Evolutionary conservation across 2,888 invertebrate genomes (phyloP).

Genomic region (Nemotelus nigrinus): DNA sequence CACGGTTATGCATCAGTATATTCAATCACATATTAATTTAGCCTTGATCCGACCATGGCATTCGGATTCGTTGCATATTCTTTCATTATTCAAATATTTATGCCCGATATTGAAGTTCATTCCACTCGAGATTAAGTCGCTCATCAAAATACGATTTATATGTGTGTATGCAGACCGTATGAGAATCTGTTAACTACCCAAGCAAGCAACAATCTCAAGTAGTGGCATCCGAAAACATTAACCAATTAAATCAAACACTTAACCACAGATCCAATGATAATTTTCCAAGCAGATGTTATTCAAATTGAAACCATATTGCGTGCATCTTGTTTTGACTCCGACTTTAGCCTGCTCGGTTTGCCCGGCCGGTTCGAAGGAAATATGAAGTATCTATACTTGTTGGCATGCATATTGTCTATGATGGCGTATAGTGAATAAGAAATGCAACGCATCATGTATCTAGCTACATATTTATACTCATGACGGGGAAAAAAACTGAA

Average conservation of each 20-base stretch:
- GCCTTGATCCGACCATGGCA: background rate
- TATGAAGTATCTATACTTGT: too few relatives aligned
- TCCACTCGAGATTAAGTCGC: slow-evolving; percentile 11
- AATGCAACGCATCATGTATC: too few relatives aligned
- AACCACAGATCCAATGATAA: slow-evolving; percentile 38
- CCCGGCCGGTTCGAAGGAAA: too few relatives aligned
- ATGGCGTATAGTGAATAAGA: too few relatives aligned
- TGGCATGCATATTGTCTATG: too few relatives aligned
- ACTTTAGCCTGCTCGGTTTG: too few relatives aligned
- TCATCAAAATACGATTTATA: slow-evolving; percentile 19
- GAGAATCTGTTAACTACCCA: slow-evolving; percentile 33
- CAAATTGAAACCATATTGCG: slow-evolving; percentile 39
- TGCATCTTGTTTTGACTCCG: slow-evolving; percentile 32
- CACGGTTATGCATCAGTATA: too few relatives aligned
- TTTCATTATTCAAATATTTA: slow-evolving; percentile 30
- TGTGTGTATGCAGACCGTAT: background rate
- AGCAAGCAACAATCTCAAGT: slow-evolving; percentile 20
- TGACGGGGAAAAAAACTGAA: too few relatives aligned
- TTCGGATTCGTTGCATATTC: background rate
- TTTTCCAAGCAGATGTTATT: slow-evolving; percentile 39
- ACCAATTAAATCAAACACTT: slow-evolving; percentile 45
- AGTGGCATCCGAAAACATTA: slow-evolving; percentile 37
- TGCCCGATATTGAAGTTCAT: slow-evolving; percentile 14
- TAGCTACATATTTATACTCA: too few relatives aligned
- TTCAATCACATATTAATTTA: too few relatives aligned